phyloP scores from a whole-genome alignment of 2,888 invertebrate genomes.

The Stomorhina lunata region DNA sequence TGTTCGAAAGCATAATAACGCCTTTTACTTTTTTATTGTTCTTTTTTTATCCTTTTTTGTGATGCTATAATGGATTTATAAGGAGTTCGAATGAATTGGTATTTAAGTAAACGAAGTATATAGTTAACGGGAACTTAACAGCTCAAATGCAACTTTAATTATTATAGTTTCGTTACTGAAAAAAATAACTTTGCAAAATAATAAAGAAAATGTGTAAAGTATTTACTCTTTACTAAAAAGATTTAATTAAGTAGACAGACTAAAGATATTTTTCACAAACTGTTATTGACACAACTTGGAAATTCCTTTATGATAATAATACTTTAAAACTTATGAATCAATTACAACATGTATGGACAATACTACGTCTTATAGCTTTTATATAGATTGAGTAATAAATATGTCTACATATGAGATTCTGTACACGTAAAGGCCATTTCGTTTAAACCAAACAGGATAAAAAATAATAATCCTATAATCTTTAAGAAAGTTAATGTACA shows the following conservation, averaged over 20 bases:
- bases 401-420: too few relatives aligned
- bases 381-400: too few relatives aligned
- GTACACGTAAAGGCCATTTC: too few relatives aligned
- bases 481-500: too few relatives aligned
- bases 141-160: conserved; percentile 7
- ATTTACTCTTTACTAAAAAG: not conserved
- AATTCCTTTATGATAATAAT: too few relatives aligned
- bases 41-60: not conserved
- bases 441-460: too few relatives aligned
- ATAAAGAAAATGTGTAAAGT: not conserved
- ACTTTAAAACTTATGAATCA: too few relatives aligned
- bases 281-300: not conserved
- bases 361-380: too few relatives aligned
- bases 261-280: not conserved
- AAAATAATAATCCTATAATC: too few relatives aligned
- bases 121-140: conserved; percentile 1
- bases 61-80: conserved; percentile 34
- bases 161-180: not conserved
- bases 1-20: conserved; percentile 39
- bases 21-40: conserved; percentile 9
- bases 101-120: conserved; percentile 29
- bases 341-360: too few relatives aligned
- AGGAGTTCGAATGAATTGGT: conserved; percentile 37
- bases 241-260: conserved; percentile 5
- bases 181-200: not conserved